phyloP scores from a whole-genome alignment of 2,797 vertebrate genomes.

The Phataginus tricuspis region DNA sequence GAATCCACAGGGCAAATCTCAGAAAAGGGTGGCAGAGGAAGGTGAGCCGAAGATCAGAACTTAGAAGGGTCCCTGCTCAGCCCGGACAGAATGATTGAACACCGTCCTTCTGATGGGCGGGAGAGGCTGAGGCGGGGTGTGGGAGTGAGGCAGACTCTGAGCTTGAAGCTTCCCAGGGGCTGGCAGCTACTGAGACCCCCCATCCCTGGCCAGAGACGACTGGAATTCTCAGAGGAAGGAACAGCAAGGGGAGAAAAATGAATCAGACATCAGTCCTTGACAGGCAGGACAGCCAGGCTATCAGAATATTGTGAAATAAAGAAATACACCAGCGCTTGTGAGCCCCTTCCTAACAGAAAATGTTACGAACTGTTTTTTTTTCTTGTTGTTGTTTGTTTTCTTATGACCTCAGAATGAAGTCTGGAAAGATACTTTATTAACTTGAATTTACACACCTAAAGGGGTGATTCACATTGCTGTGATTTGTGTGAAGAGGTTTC shows the following conservation, averaged over 20 bases:
- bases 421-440: too few species aligned
- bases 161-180: background rate
- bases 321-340: background rate
- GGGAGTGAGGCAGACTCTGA: background rate
- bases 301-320: background rate
- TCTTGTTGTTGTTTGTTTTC: background rate
- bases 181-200: background rate
- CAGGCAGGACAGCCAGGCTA: background rate
- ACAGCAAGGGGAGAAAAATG: background rate
- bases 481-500: too few species aligned
- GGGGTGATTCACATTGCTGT: too few species aligned
- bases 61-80: background rate
- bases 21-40: background rate
- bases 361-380: background rate
- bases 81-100: rapidly evolving
- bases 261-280: background rate
- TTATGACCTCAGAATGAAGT: too few species aligned
- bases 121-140: too few species aligned
- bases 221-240: background rate
- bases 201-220: background rate
- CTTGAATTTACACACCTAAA: too few species aligned
- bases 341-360: background rate
- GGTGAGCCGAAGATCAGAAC: background rate
- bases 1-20: background rate
- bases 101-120: background rate